A percentile compares a stretch with the other conserved stretches of the same genome.
phyloP scores from a whole-genome alignment of 2,888 invertebrate genomes.

The Diplazon laetatorius region DNA sequence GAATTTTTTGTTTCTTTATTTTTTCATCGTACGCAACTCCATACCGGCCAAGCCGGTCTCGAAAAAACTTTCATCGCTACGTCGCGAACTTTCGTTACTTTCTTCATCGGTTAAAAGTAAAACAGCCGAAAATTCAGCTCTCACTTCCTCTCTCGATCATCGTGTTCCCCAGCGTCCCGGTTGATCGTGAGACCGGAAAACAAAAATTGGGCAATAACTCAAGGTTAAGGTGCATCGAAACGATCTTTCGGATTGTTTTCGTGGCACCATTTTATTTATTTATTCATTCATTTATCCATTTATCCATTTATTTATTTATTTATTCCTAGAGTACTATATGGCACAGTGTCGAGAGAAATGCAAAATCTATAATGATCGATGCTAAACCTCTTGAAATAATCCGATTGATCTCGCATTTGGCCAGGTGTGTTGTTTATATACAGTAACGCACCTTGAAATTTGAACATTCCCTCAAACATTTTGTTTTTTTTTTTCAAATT shows the following conservation, averaged over 20 bases:
- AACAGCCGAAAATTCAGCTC: slow-evolving; percentile 69
- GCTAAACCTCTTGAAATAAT: too few relatives aligned
- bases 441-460: too few relatives aligned
- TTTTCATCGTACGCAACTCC: slow-evolving; percentile 30
- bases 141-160: slow-evolving; percentile 61
- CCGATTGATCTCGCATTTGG: too few relatives aligned
- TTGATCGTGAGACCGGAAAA: not conserved
- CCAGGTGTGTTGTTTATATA: too few relatives aligned
- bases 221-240: slow-evolving; percentile 54
- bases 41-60: slow-evolving; percentile 7
- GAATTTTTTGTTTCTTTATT: too few relatives aligned
- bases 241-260: slow-evolving; percentile 25
- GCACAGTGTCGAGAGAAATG: too few relatives aligned
- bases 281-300: too few relatives aligned
- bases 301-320: too few relatives aligned
- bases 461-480: too few relatives aligned
- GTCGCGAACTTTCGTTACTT: slow-evolving; percentile 76
- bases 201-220: slow-evolving; percentile 43
- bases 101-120: slow-evolving; percentile 77
- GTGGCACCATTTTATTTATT: not conserved
- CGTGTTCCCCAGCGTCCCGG: not conserved
- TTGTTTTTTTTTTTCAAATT: slow-evolving; percentile 13
- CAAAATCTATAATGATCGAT: too few relatives aligned
- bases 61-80: slow-evolving; percentile 76
- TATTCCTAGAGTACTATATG: too few relatives aligned